phyloP scores from a whole-genome alignment of 2,113 vertebrate species.

The Clarias macrocephalus region DNA sequence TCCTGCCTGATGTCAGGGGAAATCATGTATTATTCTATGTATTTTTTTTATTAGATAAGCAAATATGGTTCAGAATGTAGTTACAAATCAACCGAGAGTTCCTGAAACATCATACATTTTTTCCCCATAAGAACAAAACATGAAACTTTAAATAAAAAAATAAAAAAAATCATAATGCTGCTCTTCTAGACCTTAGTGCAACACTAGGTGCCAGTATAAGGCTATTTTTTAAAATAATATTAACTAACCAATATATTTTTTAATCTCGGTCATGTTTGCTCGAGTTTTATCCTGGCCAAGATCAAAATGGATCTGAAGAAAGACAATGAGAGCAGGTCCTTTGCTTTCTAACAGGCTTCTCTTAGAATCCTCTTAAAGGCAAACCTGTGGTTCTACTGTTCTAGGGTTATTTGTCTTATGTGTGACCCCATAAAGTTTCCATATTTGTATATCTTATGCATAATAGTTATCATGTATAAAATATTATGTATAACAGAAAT shows the following conservation, averaged over 20 bases:
- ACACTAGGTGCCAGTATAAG: constrained; percentile 32
- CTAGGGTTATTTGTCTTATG: not conserved
- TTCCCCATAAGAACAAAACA: not conserved
- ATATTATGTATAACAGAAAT: not conserved
- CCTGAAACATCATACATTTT: not conserved
- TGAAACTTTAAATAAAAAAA: no score
- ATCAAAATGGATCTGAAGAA: not conserved
- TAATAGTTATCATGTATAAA: not conserved
- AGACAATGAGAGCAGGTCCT: not conserved
- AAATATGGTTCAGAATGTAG: not conserved
- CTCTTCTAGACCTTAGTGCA: not conserved
- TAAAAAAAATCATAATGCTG: not conserved
- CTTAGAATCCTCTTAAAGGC: not conserved
- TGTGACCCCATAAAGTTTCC: not conserved
- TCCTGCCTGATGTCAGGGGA: constrained; percentile 9
- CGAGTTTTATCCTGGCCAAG: not conserved
- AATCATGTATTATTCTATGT: constrained; percentile 9
- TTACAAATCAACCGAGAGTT: not conserved
- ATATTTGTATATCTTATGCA: not conserved
- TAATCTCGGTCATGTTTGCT: not conserved
- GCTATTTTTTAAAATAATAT: not conserved
- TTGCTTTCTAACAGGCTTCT: not conserved
- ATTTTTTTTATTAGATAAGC: constrained; percentile 19
- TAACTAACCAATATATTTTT: not conserved
- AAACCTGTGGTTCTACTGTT: not conserved